Evolutionary conservation across 2,113 vertebrate species (phyloP), one percentile per base, ranked within the genome.

Genomic region (human): DNA sequence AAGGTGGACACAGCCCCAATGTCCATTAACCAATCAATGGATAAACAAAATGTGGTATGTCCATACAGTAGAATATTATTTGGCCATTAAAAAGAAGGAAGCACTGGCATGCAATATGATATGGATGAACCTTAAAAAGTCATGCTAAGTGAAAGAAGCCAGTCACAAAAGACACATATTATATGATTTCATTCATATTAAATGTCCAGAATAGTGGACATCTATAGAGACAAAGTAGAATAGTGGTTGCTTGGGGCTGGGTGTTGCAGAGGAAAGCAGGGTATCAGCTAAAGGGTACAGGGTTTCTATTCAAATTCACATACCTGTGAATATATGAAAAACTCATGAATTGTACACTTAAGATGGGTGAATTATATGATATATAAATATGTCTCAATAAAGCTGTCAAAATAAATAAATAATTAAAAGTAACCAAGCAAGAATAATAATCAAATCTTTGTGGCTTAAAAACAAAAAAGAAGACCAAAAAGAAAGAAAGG

Each of bases 181-280:
- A 40, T 61, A 27, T 72, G 38, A 64, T 55, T 87, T 40, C 32
- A 27, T 59, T 90, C 61, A 64, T 17, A 59, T 12, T 75, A 25
- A 92, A 76, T 70, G 18, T 32, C n/a, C 55, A 88, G 85, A 78
- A 43, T 17, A 66, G 27, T n/a, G 16, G 4, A 92, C 48, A n/a
- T 80, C 22, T n/a, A 25, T 48, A 78, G 50, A 80, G 18, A 76
- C 48, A 91, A 83, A 73, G 59, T 40, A 61, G 3, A 57, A 48
- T 40, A 38, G 22, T 22, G 13, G 16, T 82, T 88, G 10, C 13
- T 87, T 64, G 66, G 66, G 45, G 20, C 22, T 43, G 6, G 7
- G 12, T 12, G 35, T 1, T 4, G 3, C 4, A 8, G 5, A 52
- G 32, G 17, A 45, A 1, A 80, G 38, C 0, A 25, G 30, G 20